Evolutionary conservation across 2,888 invertebrate species (phyloP).

Genomic region (Barypeithes pellucidus): DNA sequence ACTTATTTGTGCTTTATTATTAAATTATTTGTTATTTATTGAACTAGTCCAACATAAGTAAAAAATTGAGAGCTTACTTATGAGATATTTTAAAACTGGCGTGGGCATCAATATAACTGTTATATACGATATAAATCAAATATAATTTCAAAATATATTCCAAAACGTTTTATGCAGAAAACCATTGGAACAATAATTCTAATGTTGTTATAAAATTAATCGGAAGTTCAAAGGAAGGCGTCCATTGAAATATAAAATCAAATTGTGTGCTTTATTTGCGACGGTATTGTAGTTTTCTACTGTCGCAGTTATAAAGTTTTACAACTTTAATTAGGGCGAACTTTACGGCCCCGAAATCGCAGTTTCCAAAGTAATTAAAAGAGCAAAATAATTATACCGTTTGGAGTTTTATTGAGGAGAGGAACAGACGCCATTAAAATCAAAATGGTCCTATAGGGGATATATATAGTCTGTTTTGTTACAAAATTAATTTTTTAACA

Average conservation of each 20-base stretch:
- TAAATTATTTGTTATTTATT: no score
- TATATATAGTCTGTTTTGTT: neutral
- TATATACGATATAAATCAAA: no score
- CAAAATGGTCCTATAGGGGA: neutral
- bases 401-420: slow-evolving; percentile 12
- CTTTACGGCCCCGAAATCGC: slow-evolving; percentile 5
- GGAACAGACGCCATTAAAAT: neutral
- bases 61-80: no score
- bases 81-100: no score
- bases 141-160: no score
- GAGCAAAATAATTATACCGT: slow-evolving; percentile 16
- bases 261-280: slow-evolving; percentile 21
- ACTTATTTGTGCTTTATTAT: no score
- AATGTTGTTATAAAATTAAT: no score
- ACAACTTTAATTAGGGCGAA: slow-evolving; percentile 25
- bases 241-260: neutral
- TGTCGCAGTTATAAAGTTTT: slow-evolving; percentile 26
- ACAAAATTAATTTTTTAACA: neutral
- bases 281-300: slow-evolving; percentile 18
- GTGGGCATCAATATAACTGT: no score
- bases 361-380: slow-evolving; percentile 31
- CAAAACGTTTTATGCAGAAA: no score
- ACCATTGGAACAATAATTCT: no score
- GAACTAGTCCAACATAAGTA: no score
- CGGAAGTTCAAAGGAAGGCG: no score